These are phyloP conservation scores for Ametastegia equiseti DNA, from an alignment of 2,888 invertebrate species.

Conservation along the genomic window DNA sequence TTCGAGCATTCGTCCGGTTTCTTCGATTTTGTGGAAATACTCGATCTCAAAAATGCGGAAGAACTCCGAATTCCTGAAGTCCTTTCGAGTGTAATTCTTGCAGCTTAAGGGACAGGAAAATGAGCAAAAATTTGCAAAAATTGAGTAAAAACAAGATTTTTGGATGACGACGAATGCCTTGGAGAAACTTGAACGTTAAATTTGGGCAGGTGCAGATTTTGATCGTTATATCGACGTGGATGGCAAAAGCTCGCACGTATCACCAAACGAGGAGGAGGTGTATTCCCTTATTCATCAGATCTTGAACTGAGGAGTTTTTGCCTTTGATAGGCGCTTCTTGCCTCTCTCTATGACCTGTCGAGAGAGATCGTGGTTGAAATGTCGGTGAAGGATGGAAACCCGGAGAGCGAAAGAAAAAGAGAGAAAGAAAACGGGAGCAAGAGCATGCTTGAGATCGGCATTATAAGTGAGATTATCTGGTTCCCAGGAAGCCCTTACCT, in stretches of 20 bases:
- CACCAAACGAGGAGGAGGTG: constrained; percentile 17
- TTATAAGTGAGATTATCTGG: constrained; percentile 67
- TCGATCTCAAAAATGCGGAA: too few species aligned
- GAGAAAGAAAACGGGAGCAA: neutral
- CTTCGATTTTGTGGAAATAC: too few species aligned
- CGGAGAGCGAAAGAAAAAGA: too few species aligned
- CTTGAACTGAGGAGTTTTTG: constrained; percentile 28
- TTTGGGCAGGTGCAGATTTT: neutral
- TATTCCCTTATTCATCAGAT: constrained; percentile 38
- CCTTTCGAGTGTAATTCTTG: too few species aligned
- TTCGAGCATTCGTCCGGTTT: too few species aligned
- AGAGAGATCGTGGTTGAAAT: neutral
- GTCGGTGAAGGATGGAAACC: neutral
- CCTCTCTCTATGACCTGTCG: constrained; percentile 6
- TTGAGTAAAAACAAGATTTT: too few species aligned
- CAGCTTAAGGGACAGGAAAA: too few species aligned
- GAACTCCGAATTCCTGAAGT: too few species aligned
- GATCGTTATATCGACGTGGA: neutral
- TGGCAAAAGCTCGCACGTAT: constrained; percentile 6
- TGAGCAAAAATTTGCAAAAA: too few species aligned
- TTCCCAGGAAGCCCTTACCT: constrained; percentile 61
- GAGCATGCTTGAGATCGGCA: constrained; percentile 58
- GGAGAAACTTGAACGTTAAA: neutral
- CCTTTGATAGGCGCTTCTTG: constrained; percentile 24
- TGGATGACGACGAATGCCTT: too few species aligned